Conservation (phyloP, 1,140 invertebrate genomes). For the Condylostylus longicornis region DNA sequence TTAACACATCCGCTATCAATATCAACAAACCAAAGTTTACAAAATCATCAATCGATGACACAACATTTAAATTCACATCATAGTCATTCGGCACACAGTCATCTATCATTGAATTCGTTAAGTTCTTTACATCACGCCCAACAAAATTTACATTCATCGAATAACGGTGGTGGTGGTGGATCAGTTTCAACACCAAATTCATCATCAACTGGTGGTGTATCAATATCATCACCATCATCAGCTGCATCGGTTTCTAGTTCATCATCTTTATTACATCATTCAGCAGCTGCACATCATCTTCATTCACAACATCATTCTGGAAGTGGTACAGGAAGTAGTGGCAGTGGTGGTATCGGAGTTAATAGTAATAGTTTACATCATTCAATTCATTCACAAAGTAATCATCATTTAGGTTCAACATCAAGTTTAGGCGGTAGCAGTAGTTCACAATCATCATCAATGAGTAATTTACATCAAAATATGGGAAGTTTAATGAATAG, state of each 20-base stretch:
- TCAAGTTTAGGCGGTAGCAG: no score
- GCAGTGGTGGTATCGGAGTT: no score
- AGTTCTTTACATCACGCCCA: constrained; percentile 11
- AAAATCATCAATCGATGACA: constrained; percentile 10
- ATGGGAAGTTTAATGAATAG: constrained; percentile 31
- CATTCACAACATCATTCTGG: constrained; percentile 10
- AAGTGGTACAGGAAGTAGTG: no score
- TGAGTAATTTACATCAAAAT: constrained; percentile 29
- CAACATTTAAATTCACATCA: no score
- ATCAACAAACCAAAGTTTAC: constrained; percentile 8
- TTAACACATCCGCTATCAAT: constrained; percentile 26
- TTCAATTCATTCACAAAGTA: background rate
- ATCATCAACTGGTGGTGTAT: constrained; percentile 2
- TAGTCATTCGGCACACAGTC: constrained; percentile 1
- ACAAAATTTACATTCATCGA: constrained; percentile 12
- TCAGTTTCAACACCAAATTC: constrained; percentile 3
- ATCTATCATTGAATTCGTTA: constrained; percentile 1
- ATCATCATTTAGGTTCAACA: no score
- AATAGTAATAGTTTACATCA: no score
- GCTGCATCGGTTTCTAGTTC: constrained; percentile 5
- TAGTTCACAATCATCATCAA: constrained; percentile 23
- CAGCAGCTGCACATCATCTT: constrained; percentile 26
- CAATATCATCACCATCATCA: constrained; percentile 2
- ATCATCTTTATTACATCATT: constrained; percentile 20
- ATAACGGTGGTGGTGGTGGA: background rate